Percentiles rank a stretch among this genome's conserved stretches.
Evolutionary conservation across 2,113 vertebrate species (phyloP).

Genomic region (Pseudois nayaur): DNA sequence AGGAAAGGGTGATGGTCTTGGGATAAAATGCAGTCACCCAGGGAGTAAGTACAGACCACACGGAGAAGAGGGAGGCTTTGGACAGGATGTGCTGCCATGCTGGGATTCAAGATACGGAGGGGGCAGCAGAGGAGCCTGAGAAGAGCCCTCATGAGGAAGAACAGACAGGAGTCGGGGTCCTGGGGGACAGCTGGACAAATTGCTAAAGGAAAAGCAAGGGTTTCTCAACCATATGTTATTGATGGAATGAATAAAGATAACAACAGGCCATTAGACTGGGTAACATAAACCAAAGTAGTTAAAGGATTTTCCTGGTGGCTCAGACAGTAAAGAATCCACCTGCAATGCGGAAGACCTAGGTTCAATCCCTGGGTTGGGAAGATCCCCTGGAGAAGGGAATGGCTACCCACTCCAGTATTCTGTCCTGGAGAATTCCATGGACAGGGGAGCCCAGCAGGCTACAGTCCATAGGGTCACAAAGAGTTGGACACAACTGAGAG

Average conservation of each 20-base stretch:
- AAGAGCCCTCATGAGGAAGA: no score
- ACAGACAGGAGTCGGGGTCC: background rate
- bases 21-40: background rate
- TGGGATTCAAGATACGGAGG: background rate
- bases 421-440: background rate
- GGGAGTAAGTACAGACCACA: no score
- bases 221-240: background rate
- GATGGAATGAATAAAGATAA: background rate
- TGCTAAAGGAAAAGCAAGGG: accelerated
- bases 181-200: background rate
- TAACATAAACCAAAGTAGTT: background rate
- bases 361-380: background rate
- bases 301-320: background rate
- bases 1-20: background rate
- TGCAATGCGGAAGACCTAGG: background rate
- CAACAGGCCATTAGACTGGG: background rate
- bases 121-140: background rate
- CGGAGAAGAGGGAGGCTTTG: background rate
- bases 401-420: background rate
- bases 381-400: background rate
- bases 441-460: background rate
- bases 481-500: accelerated
- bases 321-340: background rate
- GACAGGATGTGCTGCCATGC: accelerated
- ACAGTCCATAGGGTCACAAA: background rate